These are phyloP conservation scores for Mizuhopecten yessoensis DNA, from an alignment of 1,140 invertebrate genomes.

Conservation along the genomic window DNA sequence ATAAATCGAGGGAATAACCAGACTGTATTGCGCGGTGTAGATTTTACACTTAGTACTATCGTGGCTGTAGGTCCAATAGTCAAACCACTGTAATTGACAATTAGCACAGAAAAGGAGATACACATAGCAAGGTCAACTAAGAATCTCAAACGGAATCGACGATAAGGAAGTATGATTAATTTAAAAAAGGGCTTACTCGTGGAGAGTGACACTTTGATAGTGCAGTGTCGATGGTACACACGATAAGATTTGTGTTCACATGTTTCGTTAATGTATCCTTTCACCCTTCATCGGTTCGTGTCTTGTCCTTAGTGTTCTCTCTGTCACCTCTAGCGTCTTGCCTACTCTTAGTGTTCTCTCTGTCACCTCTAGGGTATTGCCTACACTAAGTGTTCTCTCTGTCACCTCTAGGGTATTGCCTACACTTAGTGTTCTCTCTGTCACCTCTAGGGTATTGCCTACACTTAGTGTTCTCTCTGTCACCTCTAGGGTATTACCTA, in stretches of 20 bases:
- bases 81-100: neutral
- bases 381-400: too few species aligned
- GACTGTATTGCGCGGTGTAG: neutral
- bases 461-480: too few species aligned
- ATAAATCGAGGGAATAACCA: neutral
- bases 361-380: too few species aligned
- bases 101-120: neutral
- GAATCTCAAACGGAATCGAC: constrained; percentile 7
- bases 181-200: neutral
- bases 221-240: neutral
- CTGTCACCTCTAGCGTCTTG: too few species aligned
- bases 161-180: neutral
- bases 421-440: too few species aligned
- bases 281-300: too few species aligned
- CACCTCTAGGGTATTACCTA: too few species aligned
- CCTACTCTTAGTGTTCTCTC: too few species aligned
- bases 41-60: neutral
- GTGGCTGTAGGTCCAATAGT: neutral
- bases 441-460: too few species aligned
- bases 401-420: too few species aligned
- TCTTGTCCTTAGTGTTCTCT: too few species aligned
- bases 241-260: neutral
- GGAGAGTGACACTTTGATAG: neutral
- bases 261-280: neutral
- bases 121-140: neutral